Evolutionary conservation across 2,797 vertebrate species (phyloP).

Genomic region (Rhinatrema bivittatum): DNA sequence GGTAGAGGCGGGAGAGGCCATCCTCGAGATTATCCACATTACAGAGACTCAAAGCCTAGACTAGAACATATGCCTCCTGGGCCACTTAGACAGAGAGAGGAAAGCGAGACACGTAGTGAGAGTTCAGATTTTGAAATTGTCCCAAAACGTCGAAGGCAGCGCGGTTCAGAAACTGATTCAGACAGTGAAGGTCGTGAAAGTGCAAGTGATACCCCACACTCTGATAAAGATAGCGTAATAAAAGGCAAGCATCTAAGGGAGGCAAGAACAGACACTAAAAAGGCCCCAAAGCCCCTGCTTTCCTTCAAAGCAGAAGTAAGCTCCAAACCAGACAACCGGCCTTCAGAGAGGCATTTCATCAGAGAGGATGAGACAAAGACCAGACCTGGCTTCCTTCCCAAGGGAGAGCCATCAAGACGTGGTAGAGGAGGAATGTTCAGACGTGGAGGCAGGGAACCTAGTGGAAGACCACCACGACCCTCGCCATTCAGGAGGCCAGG

Average conservation of each 20-base stretch:
- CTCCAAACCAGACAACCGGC: conserved; percentile 47
- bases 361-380: conserved; percentile 80
- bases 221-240: conserved; percentile 79
- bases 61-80: conserved; percentile 63
- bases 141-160: conserved; percentile 84
- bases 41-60: conserved; percentile 79
- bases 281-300: conserved; percentile 40
- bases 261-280: conserved; percentile 54
- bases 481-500: conserved; percentile 69
- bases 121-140: conserved; percentile 95
- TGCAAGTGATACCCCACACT: conserved; percentile 85
- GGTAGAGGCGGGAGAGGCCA: conserved; percentile 72
- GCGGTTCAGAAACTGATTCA: conserved; percentile 91
- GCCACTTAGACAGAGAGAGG: conserved; percentile 81
- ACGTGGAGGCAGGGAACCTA: conserved; percentile 75
- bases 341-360: conserved; percentile 48
- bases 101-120: conserved; percentile 96
- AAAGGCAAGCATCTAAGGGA: conserved; percentile 64
- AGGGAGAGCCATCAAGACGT: conserved; percentile 88
- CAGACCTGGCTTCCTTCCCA: conserved; percentile 90
- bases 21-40: conserved; percentile 78
- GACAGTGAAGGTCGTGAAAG: conserved; percentile 93
- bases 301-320: conserved; percentile 54
- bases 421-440: conserved; percentile 86
- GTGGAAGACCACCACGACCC: conserved; percentile 69